These are phyloP conservation scores for Enoplolaimus lenunculus DNA, from an alignment of 2,888 invertebrate species.

Conservation along the genomic window DNA sequence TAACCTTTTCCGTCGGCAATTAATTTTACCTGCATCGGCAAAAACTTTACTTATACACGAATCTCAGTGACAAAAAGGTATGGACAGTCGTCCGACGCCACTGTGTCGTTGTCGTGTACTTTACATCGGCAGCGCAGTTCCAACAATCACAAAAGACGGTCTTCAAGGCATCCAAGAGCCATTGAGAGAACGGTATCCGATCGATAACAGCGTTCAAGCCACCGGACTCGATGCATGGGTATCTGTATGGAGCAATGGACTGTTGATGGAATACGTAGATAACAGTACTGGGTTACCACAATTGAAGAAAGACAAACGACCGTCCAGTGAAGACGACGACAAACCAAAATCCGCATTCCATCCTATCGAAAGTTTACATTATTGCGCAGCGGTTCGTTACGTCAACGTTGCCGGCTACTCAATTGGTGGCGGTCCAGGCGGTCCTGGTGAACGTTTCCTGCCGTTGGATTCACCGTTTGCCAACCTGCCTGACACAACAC, in stretches of 20 bases:
- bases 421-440: constrained; percentile 39
- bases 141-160: constrained; percentile 92
- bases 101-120: constrained; percentile 90
- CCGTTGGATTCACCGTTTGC: constrained; percentile 92
- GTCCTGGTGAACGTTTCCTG: constrained; percentile 52
- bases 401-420: constrained; percentile 54
- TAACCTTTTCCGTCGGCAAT: too few species aligned
- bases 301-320: background rate
- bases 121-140: constrained; percentile 87
- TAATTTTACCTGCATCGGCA: too few species aligned
- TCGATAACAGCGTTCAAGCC: constrained; percentile 53
- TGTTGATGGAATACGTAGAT: constrained; percentile 68
- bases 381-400: constrained; percentile 83
- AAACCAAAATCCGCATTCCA: constrained; percentile 86
- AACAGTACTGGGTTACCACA: background rate
- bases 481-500: constrained; percentile 72
- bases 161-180: constrained; percentile 94
- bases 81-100: too few species aligned
- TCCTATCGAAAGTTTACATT: constrained; percentile 83
- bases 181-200: constrained; percentile 81
- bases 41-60: too few species aligned
- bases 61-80: too few species aligned
- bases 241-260: constrained; percentile 90
- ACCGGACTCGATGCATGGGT: constrained; percentile 82
- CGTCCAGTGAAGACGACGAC: constrained; percentile 54